A percentile compares a stretch with the other conserved stretches of the same genome.
These are phyloP conservation scores for Brachypodius melanocephalos DNA, from an alignment of 2,113 vertebrate species.

Conservation along the genomic window DNA sequence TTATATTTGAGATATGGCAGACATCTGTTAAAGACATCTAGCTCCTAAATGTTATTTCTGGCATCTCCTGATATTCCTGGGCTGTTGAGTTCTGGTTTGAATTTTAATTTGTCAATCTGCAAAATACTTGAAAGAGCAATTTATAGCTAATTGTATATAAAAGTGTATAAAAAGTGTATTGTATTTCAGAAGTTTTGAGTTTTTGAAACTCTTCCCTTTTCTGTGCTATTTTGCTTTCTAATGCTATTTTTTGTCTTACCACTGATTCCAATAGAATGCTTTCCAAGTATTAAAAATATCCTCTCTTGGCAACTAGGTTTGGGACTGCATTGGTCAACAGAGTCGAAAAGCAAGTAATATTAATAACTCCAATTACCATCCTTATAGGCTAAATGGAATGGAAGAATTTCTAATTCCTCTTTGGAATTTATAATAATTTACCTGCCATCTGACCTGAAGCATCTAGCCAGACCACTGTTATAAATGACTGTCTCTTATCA, in stretches of 20 bases:
- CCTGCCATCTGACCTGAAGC: background rate
- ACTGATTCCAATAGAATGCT: background rate
- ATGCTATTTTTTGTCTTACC: background rate
- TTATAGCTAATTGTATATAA: background rate
- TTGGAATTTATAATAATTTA: constrained; percentile 53
- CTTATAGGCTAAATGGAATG: constrained; percentile 7
- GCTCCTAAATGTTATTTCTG: background rate
- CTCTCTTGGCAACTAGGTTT: background rate
- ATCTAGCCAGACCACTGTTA: background rate
- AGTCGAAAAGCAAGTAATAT: constrained; percentile 15
- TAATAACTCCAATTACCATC: constrained; percentile 39
- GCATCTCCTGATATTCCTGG: background rate
- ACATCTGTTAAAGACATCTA: background rate
- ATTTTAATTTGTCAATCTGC: background rate
- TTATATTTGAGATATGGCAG: background rate
- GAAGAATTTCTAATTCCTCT: constrained; percentile 14
- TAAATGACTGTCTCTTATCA: background rate
- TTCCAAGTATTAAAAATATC: background rate
- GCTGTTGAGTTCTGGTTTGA: background rate
- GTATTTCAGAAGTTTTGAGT: background rate
- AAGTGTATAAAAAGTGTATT: background rate
- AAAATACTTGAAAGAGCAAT: background rate
- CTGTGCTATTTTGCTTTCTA: background rate
- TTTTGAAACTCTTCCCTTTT: background rate
- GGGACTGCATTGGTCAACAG: background rate